Conservation (phyloP, 2,113 vertebrate species). For the Hypocryptadius cinnamomeus region DNA sequence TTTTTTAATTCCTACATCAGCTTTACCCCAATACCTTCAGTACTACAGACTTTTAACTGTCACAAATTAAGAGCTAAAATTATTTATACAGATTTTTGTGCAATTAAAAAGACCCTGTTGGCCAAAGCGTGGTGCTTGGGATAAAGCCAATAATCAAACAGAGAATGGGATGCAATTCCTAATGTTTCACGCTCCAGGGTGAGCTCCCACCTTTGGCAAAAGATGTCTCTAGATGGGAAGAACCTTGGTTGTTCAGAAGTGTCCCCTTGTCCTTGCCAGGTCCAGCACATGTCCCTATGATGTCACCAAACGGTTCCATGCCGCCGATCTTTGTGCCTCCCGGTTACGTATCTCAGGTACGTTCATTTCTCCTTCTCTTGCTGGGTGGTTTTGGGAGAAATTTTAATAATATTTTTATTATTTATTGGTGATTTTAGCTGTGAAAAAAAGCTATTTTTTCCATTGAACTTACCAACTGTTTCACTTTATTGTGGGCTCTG, state of each 20-base stretch:
- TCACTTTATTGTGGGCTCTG: background rate
- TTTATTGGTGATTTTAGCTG: background rate
- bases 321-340: conserved; percentile 81
- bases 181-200: background rate
- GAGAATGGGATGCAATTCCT: background rate
- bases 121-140: fast-evolving
- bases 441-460: background rate
- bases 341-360: conserved; percentile 81
- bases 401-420: background rate
- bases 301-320: conserved; percentile 79
- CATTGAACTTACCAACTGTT: background rate
- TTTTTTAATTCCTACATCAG: background rate
- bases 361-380: background rate
- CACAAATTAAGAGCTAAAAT: background rate
- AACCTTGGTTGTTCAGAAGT: background rate
- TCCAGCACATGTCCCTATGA: conserved; percentile 79
- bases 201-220: background rate
- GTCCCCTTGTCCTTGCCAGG: conserved; percentile 53
- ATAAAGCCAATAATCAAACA: background rate
- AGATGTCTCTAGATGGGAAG: background rate
- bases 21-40: background rate
- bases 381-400: background rate
- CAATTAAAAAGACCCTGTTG: background rate
- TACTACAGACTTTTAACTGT: background rate
- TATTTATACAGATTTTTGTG: background rate